A percentile compares a stretch with the other conserved stretches of the same genome.
Conservation (phyloP, 2,797 vertebrate genomes). For the Hydrophis major region DNA sequence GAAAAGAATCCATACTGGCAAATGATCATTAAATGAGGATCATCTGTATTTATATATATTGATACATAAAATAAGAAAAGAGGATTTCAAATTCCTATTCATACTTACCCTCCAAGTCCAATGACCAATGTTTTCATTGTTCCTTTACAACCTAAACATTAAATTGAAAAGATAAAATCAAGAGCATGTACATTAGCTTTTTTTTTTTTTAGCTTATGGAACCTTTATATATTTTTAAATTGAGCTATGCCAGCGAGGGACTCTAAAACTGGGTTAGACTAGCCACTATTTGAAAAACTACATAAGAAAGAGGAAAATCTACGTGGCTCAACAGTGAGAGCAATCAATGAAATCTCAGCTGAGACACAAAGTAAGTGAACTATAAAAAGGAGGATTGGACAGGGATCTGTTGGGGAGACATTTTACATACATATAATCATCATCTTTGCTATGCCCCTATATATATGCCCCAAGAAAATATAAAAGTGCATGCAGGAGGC, state of each 20-base stretch:
- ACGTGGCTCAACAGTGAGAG: neutral
- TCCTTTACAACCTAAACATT: slow-evolving; percentile 54
- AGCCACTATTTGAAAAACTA: neutral
- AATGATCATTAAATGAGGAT: neutral
- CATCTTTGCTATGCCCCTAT: neutral
- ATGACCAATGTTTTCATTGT: slow-evolving; percentile 83
- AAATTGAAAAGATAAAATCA: slow-evolving; percentile 27
- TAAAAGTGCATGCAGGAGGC: neutral
- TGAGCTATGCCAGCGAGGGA: neutral
- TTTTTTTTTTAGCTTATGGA: neutral
- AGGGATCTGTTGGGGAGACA: neutral
- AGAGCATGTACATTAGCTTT: neutral
- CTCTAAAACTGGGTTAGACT: neutral
- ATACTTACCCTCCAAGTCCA: slow-evolving; percentile 89
- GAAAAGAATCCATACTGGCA: neutral
- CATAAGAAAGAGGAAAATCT: neutral
- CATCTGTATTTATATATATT: neutral
- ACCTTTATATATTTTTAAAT: neutral
- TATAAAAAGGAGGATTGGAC: neutral
- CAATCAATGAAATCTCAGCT: neutral
- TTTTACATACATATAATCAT: neutral
- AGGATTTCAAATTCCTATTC: slow-evolving; percentile 19
- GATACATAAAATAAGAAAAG: neutral
- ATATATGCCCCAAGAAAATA: neutral
- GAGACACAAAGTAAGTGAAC: neutral